phyloP scores from a whole-genome alignment of 2,113 vertebrate genomes.

The Turnix velox region DNA sequence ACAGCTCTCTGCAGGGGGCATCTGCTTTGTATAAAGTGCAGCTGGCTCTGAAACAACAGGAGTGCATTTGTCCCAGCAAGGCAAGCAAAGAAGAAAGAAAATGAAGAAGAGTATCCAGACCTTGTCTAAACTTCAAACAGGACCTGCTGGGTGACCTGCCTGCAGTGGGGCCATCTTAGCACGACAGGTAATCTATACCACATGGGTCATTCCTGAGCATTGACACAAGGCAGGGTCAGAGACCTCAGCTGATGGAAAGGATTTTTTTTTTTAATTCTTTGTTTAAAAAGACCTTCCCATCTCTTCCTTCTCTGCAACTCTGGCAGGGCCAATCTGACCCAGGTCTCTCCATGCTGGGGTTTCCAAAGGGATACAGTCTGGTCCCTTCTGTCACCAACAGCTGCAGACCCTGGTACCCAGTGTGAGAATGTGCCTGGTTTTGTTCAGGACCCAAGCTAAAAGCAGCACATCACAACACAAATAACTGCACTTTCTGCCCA shows the following conservation, averaged over 20 bases:
- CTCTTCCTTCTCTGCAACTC: neutral
- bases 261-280: neutral
- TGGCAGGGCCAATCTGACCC: neutral
- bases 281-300: neutral
- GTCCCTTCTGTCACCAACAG: neutral
- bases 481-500: neutral
- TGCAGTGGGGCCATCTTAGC: accelerated
- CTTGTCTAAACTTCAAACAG: neutral
- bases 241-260: neutral
- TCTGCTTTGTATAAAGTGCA: constrained; percentile 2
- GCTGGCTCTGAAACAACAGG: neutral
- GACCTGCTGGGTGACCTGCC: neutral
- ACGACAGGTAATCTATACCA: accelerated
- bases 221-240: neutral
- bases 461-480: neutral
- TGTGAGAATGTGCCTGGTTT: accelerated
- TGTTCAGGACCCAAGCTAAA: neutral
- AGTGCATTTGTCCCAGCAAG: neutral
- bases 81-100: neutral
- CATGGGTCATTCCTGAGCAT: neutral
- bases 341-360: neutral
- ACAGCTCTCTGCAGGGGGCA: neutral
- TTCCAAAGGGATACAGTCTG: neutral
- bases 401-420: neutral
- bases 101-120: neutral